Evolutionary conservation across 2,888 invertebrate species (phyloP).

Genomic region (Ectemnius lituratus): DNA sequence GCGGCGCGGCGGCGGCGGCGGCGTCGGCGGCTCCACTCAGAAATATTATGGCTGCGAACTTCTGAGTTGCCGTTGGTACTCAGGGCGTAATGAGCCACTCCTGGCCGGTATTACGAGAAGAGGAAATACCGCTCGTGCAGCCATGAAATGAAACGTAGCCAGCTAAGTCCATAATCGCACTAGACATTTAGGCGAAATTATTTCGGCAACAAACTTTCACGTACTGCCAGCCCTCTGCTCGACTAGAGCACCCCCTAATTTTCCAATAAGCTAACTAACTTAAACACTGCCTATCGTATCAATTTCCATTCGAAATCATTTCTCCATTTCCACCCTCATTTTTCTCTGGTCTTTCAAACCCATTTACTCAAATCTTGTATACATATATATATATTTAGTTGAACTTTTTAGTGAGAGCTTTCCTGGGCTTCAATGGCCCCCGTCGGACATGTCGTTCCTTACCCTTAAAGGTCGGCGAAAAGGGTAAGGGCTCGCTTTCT

Average conservation of each 20-base stretch:
- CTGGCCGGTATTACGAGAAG: slow-evolving; percentile 20
- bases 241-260: not conserved
- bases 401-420: not conserved
- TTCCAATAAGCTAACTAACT: not conserved
- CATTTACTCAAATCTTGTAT: not conserved
- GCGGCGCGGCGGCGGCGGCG: too few species aligned
- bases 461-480: not conserved
- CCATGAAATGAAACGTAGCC: slow-evolving; percentile 18
- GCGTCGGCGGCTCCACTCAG: not conserved
- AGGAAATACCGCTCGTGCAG: slow-evolving; percentile 19
- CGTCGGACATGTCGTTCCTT: not conserved
- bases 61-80: slow-evolving; percentile 21
- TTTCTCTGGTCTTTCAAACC: not conserved
- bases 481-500: slow-evolving; percentile 59
- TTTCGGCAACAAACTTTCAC: slow-evolving; percentile 3
- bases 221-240: not conserved
- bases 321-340: not conserved
- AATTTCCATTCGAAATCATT: not conserved
- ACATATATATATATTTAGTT: too few species aligned
- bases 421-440: not conserved
- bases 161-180: slow-evolving; percentile 14
- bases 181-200: slow-evolving; percentile 18
- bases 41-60: slow-evolving; percentile 18
- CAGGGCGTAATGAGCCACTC: slow-evolving; percentile 20
- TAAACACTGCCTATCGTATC: not conserved